phyloP scores from a whole-genome alignment of 2,888 invertebrate genomes.

The Caenorhabditis zanzibari region DNA sequence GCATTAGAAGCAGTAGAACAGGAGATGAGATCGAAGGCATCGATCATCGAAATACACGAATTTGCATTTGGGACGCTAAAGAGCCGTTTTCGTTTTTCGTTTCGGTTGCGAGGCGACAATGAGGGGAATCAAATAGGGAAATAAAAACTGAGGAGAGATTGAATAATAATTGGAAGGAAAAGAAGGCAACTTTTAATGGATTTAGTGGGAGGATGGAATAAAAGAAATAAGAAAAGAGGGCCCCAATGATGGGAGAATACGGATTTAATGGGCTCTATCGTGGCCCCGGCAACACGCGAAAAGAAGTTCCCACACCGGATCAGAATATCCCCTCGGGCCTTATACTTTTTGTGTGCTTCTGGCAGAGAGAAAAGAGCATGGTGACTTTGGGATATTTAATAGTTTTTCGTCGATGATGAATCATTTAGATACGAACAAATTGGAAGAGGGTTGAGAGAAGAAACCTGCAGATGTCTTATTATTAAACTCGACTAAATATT shows the following conservation, averaged over 20 bases:
- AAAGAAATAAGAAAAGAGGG: neutral
- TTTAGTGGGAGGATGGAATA: neutral
- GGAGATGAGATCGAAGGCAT: constrained; percentile 52
- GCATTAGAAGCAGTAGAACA: constrained; percentile 38
- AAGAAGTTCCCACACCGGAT: constrained; percentile 54
- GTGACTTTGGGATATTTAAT: constrained; percentile 32
- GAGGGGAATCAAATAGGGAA: constrained; percentile 2
- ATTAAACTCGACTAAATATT: constrained; percentile 34
- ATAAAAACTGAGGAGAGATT: constrained; percentile 22
- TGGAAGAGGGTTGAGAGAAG: constrained; percentile 1
- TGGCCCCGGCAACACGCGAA: neutral
- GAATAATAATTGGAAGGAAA: constrained; percentile 46
- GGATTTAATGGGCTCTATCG: constrained; percentile 47
- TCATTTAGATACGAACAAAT: constrained; percentile 36
- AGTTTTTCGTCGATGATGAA: constrained; percentile 31
- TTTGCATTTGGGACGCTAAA: constrained; percentile 51
- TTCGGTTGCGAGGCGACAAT: constrained; percentile 54
- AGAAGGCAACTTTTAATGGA: constrained; percentile 49
- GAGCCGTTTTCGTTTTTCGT: neutral
- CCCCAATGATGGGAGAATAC: neutral
- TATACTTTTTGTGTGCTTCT: constrained; percentile 13
- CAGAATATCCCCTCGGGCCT: constrained; percentile 9
- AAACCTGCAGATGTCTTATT: constrained; percentile 44
- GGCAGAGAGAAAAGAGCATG: neutral
- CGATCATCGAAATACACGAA: constrained; percentile 57